A percentile compares a stretch with the other conserved stretches of the same genome.
Conservation (phyloP, 37 sponge, comb jelly and placozoan genomes). For the Halichondria panicea region DNA sequence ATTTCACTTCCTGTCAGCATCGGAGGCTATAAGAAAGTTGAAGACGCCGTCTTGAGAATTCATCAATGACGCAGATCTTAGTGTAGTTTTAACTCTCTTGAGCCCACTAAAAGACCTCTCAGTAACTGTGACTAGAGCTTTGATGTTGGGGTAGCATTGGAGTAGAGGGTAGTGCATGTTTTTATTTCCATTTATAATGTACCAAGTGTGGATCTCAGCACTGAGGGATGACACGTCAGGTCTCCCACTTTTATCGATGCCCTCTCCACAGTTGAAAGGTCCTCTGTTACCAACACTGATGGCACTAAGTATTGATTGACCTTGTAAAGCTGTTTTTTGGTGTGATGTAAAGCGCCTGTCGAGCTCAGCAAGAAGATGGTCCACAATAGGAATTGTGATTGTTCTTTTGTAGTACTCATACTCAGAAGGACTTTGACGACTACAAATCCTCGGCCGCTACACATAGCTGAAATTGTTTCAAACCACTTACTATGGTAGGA, state of each 20-base stretch:
- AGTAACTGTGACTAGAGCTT: not conserved
- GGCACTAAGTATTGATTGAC: conserved; percentile 21
- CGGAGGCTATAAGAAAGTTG: too few relatives aligned
- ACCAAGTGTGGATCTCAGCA: conserved; percentile 28
- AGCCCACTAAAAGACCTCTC: too few relatives aligned
- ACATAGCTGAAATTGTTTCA: conserved; percentile 5
- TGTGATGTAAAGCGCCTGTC: conserved; percentile 2
- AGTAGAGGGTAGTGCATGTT: conserved; percentile 1
- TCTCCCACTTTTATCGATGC: not conserved
- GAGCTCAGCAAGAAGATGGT: too few relatives aligned
- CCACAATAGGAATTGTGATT: conserved; percentile 43
- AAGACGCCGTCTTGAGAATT: too few relatives aligned
- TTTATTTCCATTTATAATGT: conserved; percentile 15
- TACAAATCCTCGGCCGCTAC: conserved; percentile 28
- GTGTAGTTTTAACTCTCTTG: too few relatives aligned
- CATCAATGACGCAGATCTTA: too few relatives aligned
- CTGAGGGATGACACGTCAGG: not conserved
- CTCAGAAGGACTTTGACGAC: conserved; percentile 19
- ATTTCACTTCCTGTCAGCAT: too few relatives aligned
- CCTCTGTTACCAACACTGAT: conserved; percentile 23
- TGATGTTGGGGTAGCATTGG: conserved; percentile 16
- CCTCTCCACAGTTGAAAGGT: not conserved
- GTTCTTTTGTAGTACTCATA: conserved; percentile 17
- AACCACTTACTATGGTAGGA: conserved; percentile 39
- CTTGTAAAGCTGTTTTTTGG: conserved; percentile 28